Evolutionary conservation across 2,888 invertebrate genomes (phyloP).

Genomic region (Epistrophella euchroma): DNA sequence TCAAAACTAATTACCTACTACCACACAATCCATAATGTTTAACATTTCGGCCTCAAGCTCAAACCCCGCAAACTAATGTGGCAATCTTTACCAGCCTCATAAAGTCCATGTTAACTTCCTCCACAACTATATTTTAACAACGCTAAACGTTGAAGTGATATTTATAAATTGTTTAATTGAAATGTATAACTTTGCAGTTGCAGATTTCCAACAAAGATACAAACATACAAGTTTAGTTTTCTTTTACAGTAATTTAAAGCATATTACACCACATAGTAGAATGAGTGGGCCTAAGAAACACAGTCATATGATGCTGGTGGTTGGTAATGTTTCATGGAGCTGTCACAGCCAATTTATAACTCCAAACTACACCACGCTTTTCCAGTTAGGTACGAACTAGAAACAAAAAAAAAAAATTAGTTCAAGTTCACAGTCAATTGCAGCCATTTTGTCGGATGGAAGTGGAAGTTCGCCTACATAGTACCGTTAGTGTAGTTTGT

Average conservation of each 20-base stretch:
- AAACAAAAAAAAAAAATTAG: slow-evolving; percentile 42
- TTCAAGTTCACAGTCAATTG: slow-evolving; percentile 71
- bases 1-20: background rate
- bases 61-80: background rate
- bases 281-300: slow-evolving; percentile 53
- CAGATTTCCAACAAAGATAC: slow-evolving; percentile 5
- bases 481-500: background rate
- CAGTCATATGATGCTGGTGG: slow-evolving; percentile 64
- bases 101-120: background rate
- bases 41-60: background rate
- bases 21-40: background rate
- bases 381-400: slow-evolving; percentile 14
- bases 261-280: slow-evolving; percentile 26
- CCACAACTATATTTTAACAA: background rate
- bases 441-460: slow-evolving; percentile 50
- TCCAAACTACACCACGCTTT: slow-evolving; percentile 57
- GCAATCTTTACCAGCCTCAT: background rate
- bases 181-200: slow-evolving; percentile 19
- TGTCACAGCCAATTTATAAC: slow-evolving; percentile 73
- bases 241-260: slow-evolving; percentile 22
- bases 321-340: slow-evolving; percentile 60
- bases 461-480: slow-evolving; percentile 66
- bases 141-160: background rate
- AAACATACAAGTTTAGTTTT: background rate
- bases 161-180: slow-evolving; percentile 7